These are phyloP conservation scores for Microcebus lehilahytsara DNA, from an alignment of 2,113 vertebrate genomes.

Conservation along the genomic window DNA sequence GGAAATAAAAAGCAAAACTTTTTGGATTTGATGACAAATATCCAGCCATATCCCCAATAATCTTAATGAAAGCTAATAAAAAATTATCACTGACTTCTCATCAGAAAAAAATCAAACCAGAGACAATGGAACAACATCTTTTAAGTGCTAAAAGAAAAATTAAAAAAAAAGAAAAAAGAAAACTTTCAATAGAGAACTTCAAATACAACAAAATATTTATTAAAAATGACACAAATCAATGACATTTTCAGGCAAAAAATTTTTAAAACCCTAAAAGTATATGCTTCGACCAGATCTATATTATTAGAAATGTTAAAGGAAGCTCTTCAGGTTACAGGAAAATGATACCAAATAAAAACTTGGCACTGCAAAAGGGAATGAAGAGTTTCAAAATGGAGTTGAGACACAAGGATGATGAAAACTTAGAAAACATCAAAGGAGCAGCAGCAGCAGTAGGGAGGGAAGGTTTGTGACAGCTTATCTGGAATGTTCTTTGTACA, in stretches of 20 bases:
- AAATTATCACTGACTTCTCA: not conserved
- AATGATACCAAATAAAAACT: not conserved
- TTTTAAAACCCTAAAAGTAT: not conserved
- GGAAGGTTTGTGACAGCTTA: not conserved
- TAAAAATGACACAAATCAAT: not conserved
- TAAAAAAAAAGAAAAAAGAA: not conserved
- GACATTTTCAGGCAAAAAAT: not conserved
- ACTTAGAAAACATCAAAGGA: not conserved
- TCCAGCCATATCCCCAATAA: not conserved
- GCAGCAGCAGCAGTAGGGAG: not conserved
- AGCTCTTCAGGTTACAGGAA: not conserved
- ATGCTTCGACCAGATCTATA: not conserved
- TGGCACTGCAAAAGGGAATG: not conserved
- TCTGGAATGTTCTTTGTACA: not conserved
- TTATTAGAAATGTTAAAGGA: not conserved
- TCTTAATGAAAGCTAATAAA: not conserved
- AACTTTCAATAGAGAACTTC: not conserved
- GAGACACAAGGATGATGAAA: not conserved
- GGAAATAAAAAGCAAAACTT: not conserved
- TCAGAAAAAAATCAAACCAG: not conserved
- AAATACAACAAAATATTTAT: not conserved
- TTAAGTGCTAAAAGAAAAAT: not conserved
- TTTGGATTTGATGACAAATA: not conserved
- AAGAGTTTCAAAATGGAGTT: not conserved
- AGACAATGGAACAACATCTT: not conserved